Evolutionary conservation across 1,140 invertebrate genomes (phyloP).

Genomic region (Meloidogyne floridensis): DNA sequence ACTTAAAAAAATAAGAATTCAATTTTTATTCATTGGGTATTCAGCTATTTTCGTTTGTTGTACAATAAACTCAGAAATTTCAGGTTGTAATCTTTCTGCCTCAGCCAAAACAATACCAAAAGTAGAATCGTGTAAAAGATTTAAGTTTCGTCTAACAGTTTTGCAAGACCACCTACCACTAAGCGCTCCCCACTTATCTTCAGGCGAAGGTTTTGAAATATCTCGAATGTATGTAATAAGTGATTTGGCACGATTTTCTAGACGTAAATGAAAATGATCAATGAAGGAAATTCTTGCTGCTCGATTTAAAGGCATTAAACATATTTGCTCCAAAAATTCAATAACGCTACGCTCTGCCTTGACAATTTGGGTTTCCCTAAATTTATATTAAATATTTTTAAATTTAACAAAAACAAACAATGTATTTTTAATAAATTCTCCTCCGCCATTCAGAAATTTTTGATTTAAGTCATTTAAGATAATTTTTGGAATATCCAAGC

Average conservation of each 20-base stretch:
- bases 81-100: constrained; percentile 31
- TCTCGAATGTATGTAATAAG: constrained; percentile 40
- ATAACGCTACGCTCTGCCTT: constrained; percentile 20
- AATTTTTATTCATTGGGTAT: too few relatives aligned
- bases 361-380: constrained; percentile 25
- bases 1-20: too few relatives aligned
- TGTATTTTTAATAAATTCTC: background rate
- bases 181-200: constrained; percentile 29
- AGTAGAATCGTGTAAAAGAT: constrained; percentile 29
- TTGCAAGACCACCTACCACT: constrained; percentile 27
- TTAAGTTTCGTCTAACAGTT: constrained; percentile 37
- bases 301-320: constrained; percentile 36
- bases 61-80: constrained; percentile 32
- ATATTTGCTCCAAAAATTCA: constrained; percentile 29
- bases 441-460: background rate
- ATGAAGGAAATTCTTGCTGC: constrained; percentile 36
- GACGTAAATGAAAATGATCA: constrained; percentile 32
- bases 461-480: constrained; percentile 1
- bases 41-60: constrained; percentile 26
- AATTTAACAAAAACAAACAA: background rate
- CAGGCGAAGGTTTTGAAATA: constrained; percentile 37
- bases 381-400: background rate
- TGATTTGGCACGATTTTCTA: constrained; percentile 44
- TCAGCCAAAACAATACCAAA: constrained; percentile 39
- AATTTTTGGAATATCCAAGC: constrained; percentile 5